Conservation (phyloP, 2,113 vertebrate species). For the Callocephalon fimbriatum region DNA sequence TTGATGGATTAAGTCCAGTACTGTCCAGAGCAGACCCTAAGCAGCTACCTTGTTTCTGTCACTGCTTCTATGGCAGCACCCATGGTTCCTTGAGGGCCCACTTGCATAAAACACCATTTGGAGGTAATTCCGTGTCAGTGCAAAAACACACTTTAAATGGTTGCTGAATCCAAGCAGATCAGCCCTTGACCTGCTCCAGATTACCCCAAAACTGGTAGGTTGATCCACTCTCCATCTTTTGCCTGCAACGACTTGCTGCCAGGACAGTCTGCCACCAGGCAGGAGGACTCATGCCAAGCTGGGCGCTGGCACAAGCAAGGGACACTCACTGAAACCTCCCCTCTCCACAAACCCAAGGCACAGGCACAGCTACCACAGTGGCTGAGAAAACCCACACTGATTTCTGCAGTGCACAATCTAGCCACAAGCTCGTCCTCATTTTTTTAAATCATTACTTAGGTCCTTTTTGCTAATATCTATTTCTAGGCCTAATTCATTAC, state of each 20-base stretch:
- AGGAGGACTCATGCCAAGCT: neutral
- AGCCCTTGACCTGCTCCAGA: neutral
- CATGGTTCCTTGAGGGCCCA: accelerated
- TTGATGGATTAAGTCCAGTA: neutral
- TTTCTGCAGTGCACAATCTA: neutral
- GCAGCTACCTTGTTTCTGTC: neutral
- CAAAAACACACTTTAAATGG: accelerated
- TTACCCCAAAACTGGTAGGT: neutral
- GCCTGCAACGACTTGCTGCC: neutral
- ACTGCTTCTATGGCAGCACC: neutral
- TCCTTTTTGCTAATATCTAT: neutral
- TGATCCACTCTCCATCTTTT: neutral
- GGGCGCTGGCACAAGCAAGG: neutral
- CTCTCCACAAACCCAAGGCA: neutral
- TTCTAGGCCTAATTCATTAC: neutral
- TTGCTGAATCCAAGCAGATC: neutral
- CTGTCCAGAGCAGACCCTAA: neutral
- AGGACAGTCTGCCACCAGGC: neutral
- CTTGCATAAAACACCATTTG: neutral
- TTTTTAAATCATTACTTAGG: neutral
- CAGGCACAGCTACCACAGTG: neutral
- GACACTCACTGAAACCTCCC: neutral
- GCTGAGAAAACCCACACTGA: neutral
- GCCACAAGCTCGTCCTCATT: neutral
- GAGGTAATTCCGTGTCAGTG: neutral